Evolutionary conservation across 2,113 vertebrate species (phyloP), one percentile per base, ranked within the genome.

Genomic region (Chionodraco myersi): DNA sequence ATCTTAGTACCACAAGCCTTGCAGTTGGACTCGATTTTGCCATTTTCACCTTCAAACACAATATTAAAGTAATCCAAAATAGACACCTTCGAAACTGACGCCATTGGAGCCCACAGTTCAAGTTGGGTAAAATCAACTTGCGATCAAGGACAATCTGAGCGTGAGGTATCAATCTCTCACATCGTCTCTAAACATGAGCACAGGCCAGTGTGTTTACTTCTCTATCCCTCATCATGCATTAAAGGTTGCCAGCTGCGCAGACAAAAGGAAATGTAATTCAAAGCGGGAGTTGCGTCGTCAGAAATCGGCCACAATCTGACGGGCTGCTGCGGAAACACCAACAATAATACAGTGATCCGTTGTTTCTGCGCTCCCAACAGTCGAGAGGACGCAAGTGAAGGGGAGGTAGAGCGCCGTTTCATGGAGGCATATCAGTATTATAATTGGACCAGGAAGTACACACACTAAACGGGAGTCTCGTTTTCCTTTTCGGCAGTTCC

Each of bases 11-110:
- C 94, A 70, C 95, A 96, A 21, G 94, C 94, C 86, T 96, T 96
- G 76, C 95, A 96, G 82, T 96, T 96, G 52, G 95, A 95, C 87
- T 96, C 95, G 82, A 96, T 96, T 84, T 96, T 96, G 4, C 95
- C 95, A 94, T 96, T 96, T 86, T 96, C 95, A 3, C 95, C 95
- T 77, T 96, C 95, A 64, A 95, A 96, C 72, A 96, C 95, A 85
- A 96, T 95, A 75, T 95, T 94, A 84, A 96, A 96, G 89, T 96
- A 96, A 91, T 96, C 95, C 92, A 96, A 86, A 54, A 96, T 96
- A 68, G 95, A 96, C 53, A 96, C 95, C 91, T 94, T 94, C 47
- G 94, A 90, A 84, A 91, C 89, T 71, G 95, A 95, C 94, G 95
- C 95, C 95, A 96, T 96, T 85, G 72, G 87, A 84, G 84, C 88